Conservation (phyloP, 2,113 vertebrate genomes). For the Corythoichthys intestinalis region DNA sequence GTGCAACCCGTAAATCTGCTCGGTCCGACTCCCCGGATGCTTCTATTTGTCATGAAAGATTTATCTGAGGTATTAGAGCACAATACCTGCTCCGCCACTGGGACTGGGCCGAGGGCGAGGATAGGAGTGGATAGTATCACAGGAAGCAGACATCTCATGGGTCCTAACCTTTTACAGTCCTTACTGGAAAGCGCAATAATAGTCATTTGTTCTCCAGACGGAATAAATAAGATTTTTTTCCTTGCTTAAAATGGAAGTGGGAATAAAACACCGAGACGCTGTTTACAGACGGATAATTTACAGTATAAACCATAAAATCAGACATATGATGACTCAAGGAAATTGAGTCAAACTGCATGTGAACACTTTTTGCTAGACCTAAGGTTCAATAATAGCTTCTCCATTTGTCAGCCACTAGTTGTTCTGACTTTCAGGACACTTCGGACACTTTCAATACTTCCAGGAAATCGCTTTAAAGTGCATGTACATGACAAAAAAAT, state of each 20-base stretch:
- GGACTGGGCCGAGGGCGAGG: slow-evolving; percentile 12
- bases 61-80: slow-evolving; percentile 18
- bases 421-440: neutral
- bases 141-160: slow-evolving; percentile 32
- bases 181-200: slow-evolving; percentile 21
- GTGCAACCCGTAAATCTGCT: slow-evolving; percentile 31
- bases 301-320: no score
- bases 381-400: neutral
- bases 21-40: slow-evolving; percentile 14
- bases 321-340: neutral
- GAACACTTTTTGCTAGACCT: neutral
- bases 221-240: neutral
- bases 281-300: no score
- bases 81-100: neutral
- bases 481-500: no score
- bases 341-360: neutral
- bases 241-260: neutral
- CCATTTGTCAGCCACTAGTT: neutral
- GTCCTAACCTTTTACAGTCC: slow-evolving; percentile 22
- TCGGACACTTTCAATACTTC: neutral
- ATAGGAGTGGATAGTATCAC: slow-evolving; percentile 1
- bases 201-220: neutral
- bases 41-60: slow-evolving; percentile 17
- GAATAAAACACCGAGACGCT: neutral
- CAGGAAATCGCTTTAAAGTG: neutral